Percentiles rank a stretch among this genome's conserved stretches.
Conservation (phyloP, 37 sponge, comb jelly and placozoan species). For the Hexactinellida sp. region DNA sequence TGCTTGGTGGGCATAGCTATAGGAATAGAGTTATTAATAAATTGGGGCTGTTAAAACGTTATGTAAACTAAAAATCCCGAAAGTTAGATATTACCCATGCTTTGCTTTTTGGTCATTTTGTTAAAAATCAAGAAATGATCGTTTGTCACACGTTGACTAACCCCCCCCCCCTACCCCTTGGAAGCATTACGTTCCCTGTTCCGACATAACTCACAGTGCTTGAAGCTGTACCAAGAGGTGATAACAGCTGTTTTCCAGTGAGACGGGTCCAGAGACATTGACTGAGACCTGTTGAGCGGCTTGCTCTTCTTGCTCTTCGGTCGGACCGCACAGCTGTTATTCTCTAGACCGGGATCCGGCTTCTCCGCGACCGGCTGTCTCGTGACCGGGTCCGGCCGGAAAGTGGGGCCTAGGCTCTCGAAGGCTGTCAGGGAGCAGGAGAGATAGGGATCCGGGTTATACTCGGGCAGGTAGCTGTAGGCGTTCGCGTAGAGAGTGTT, state of each 20-base stretch:
- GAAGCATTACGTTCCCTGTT: too few relatives aligned
- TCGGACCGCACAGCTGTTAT: background rate
- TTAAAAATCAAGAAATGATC: too few relatives aligned
- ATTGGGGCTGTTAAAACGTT: too few relatives aligned
- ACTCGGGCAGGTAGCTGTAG: background rate
- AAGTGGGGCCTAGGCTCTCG: background rate
- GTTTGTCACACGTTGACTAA: too few relatives aligned
- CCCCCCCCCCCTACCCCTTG: too few relatives aligned
- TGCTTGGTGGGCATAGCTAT: background rate
- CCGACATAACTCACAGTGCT: background rate
- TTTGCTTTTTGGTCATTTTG: too few relatives aligned
- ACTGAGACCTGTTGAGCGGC: background rate
- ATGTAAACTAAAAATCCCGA: too few relatives aligned
- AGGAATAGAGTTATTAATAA: background rate
- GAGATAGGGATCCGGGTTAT: background rate
- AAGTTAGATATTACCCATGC: too few relatives aligned
- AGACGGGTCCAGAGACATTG: background rate
- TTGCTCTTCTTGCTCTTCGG: background rate
- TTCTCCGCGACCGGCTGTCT: constrained; percentile 9
- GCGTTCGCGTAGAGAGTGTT: background rate
- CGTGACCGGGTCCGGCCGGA: background rate
- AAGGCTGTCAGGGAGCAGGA: background rate
- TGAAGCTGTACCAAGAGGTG: background rate
- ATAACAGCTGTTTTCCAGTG: background rate
- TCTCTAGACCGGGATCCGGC: background rate